Evolutionary conservation across 2,888 invertebrate species (phyloP).

Genomic region (Cheilosia pagana): DNA sequence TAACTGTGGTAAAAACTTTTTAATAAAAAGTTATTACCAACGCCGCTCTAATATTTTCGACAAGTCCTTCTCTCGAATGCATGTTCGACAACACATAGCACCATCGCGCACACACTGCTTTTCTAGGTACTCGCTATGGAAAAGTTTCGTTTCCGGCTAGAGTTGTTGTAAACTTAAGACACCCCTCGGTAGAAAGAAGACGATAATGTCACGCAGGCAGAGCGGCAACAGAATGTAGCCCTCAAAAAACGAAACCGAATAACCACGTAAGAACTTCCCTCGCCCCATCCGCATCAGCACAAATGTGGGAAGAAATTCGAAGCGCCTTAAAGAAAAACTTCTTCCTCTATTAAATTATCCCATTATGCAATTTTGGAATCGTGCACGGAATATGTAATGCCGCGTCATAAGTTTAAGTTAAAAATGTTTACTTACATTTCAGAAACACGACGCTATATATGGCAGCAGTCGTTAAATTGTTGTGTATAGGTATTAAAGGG

Average conservation of each 20-base stretch:
- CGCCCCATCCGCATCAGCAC: background rate
- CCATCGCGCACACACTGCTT: conserved; percentile 13
- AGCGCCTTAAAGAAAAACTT: conserved; percentile 68
- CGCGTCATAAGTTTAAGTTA: conserved; percentile 72
- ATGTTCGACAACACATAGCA: conserved; percentile 64
- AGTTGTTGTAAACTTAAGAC: conserved; percentile 71
- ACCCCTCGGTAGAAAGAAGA: conserved; percentile 47
- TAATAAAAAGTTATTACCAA: conserved; percentile 75
- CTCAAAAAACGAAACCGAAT: conserved; percentile 32
- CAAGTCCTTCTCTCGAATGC: conserved; percentile 64
- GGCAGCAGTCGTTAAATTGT: conserved; percentile 52
- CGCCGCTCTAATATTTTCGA: conserved; percentile 72
- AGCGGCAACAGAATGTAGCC: conserved; percentile 48
- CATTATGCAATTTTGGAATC: conserved; percentile 79
- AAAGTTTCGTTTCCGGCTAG: conserved; percentile 66
- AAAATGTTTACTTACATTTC: conserved; percentile 58
- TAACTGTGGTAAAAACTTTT: conserved; percentile 69
- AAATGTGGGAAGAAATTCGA: conserved; percentile 58
- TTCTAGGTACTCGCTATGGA: conserved; percentile 30
- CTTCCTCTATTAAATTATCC: conserved; percentile 78
- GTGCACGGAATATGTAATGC: conserved; percentile 77
- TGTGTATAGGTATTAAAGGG: conserved; percentile 64
- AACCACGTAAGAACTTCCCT: conserved; percentile 36
- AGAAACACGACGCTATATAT: conserved; percentile 16
- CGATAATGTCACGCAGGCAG: conserved; percentile 63